Conservation (phyloP, 2,113 vertebrate genomes). For the Perognathus longimembris region DNA sequence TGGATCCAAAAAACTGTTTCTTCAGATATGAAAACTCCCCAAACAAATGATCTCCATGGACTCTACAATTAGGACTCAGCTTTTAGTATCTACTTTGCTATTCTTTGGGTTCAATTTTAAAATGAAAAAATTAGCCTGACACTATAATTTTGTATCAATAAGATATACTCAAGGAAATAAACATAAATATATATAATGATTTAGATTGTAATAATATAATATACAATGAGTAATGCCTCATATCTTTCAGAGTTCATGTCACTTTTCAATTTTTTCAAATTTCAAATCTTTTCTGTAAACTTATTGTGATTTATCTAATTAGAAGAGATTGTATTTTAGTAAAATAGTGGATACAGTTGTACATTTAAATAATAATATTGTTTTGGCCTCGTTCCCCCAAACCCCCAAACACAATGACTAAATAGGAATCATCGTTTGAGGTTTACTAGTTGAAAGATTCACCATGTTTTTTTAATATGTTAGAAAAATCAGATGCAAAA, state of each 20-base stretch:
- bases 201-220: background rate
- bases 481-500: slow-evolving; percentile 85
- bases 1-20: background rate
- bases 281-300: slow-evolving; percentile 21
- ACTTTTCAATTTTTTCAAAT: slow-evolving; percentile 42
- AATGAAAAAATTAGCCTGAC: background rate
- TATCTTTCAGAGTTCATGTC: background rate
- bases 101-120: slow-evolving; percentile 3
- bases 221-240: background rate
- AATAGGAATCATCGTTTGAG: background rate
- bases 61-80: background rate
- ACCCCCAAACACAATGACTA: slow-evolving; percentile 4
- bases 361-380: background rate
- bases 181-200: background rate
- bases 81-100: background rate
- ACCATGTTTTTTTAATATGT: slow-evolving; percentile 72
- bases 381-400: background rate
- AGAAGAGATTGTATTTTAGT: background rate
- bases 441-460: slow-evolving; percentile 38
- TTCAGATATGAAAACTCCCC: background rate
- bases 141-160: background rate
- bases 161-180: background rate
- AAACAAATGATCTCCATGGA: too few relatives aligned
- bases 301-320: slow-evolving; percentile 37
- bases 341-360: background rate